These are phyloP conservation scores for Equus quagga DNA, from an alignment of 2,113 vertebrate genomes.

Conservation along the genomic window DNA sequence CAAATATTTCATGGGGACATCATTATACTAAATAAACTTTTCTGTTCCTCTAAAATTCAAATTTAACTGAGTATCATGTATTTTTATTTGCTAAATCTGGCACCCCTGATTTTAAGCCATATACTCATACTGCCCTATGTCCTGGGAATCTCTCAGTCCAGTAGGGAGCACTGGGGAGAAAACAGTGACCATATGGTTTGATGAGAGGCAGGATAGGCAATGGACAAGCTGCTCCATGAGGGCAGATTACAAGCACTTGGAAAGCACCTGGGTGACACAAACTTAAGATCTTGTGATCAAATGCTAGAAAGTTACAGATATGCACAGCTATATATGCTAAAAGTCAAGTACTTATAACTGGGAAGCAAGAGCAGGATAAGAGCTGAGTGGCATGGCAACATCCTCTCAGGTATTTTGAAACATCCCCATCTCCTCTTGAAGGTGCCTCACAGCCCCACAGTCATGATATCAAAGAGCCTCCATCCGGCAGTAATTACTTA, in stretches of 20 bases:
- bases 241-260: background rate
- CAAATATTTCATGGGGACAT: background rate
- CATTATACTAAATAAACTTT: background rate
- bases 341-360: background rate
- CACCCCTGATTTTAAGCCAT: background rate
- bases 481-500: conserved; percentile 1
- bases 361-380: background rate
- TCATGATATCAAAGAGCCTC: conserved; percentile 17
- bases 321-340: background rate
- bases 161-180: background rate
- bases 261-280: background rate
- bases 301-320: background rate
- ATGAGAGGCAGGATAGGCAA: background rate
- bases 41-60: background rate
- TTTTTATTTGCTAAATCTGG: conserved; percentile 31
- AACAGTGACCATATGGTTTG: background rate
- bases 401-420: background rate
- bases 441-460: background rate
- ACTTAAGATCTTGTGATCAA: background rate
- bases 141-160: background rate
- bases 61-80: background rate
- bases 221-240: too few species aligned
- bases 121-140: background rate
- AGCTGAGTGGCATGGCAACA: background rate
- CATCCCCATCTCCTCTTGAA: background rate